A percentile compares a stretch with the other conserved stretches of the same genome.
phyloP scores from a whole-genome alignment of 2,113 vertebrate species.

The Sphyrna mokarran region DNA sequence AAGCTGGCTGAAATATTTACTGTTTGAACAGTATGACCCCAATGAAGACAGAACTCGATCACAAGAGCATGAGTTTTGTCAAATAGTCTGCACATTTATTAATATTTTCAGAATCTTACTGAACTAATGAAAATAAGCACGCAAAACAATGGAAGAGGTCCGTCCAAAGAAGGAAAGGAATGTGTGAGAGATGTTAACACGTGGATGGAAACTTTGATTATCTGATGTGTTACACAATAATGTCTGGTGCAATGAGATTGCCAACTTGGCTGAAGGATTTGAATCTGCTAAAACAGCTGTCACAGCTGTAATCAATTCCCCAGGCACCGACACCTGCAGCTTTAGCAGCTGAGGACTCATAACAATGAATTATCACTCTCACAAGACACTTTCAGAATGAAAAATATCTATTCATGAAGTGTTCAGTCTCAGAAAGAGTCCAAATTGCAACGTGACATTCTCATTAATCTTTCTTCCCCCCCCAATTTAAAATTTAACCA shows the following conservation, averaged over 20 bases:
- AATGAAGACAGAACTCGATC: neutral
- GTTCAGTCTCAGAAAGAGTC: neutral
- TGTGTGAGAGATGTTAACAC: slow-evolving; percentile 43
- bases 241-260: slow-evolving; percentile 52
- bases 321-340: slow-evolving; percentile 57
- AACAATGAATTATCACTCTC: slow-evolving; percentile 44
- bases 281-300: slow-evolving; percentile 61
- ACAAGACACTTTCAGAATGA: slow-evolving; percentile 41
- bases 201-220: slow-evolving; percentile 48
- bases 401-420: neutral
- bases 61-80: neutral
- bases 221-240: slow-evolving; percentile 52
- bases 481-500: neutral
- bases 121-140: slow-evolving; percentile 1
- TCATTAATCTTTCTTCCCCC: neutral
- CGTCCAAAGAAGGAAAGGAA: slow-evolving; percentile 41
- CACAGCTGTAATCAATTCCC: slow-evolving; percentile 48
- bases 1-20: neutral
- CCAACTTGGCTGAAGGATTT: slow-evolving; percentile 55
- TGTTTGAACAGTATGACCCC: neutral
- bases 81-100: neutral
- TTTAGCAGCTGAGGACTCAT: slow-evolving; percentile 44
- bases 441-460: neutral
- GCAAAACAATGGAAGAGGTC: slow-evolving; percentile 38
- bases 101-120: neutral